Percentiles rank a stretch among this genome's conserved stretches.
These are phyloP conservation scores for Cosmia pyralina DNA, from an alignment of 2,888 invertebrate genomes.

Conservation along the genomic window DNA sequence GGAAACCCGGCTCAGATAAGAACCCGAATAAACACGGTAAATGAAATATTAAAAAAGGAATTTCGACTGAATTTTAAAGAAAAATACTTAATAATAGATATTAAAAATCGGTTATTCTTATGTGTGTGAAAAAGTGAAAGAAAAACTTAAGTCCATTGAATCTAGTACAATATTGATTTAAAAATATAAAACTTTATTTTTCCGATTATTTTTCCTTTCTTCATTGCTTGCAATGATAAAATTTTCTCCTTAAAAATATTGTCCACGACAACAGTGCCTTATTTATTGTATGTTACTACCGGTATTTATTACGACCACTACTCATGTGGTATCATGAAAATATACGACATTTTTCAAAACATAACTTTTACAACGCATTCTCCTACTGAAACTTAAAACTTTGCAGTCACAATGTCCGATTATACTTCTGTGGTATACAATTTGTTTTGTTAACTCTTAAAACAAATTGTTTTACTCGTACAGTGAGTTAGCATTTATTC, in stretches of 20 bases:
- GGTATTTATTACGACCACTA: constrained; percentile 40
- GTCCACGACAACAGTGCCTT: constrained; percentile 13
- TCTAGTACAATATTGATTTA: no score
- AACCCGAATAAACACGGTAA: no score
- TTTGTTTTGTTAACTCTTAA: constrained; percentile 22
- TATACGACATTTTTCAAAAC: constrained; percentile 44
- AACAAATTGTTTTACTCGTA: constrained; percentile 44
- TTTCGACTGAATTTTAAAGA: no score
- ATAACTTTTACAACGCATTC: constrained; percentile 13
- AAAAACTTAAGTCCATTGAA: no score
- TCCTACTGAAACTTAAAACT: constrained; percentile 18
- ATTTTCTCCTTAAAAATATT: constrained; percentile 19
- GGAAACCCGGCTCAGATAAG: no score
- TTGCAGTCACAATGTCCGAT: constrained; percentile 10
- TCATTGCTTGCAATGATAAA: constrained; percentile 3
- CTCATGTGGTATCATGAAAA: constrained; percentile 39
- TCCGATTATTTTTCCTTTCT: background rate
- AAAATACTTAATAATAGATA: no score
- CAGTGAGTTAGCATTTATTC: constrained; percentile 34
- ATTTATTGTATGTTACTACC: constrained; percentile 29
- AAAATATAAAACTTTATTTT: no score
- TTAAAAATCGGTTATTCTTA: no score
- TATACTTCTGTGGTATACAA: constrained; percentile 18
- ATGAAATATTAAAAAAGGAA: no score
- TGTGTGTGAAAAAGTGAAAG: no score